These are phyloP conservation scores for Drosophila pachea DNA, from an alignment of 1,140 invertebrate species.

Conservation along the genomic window DNA sequence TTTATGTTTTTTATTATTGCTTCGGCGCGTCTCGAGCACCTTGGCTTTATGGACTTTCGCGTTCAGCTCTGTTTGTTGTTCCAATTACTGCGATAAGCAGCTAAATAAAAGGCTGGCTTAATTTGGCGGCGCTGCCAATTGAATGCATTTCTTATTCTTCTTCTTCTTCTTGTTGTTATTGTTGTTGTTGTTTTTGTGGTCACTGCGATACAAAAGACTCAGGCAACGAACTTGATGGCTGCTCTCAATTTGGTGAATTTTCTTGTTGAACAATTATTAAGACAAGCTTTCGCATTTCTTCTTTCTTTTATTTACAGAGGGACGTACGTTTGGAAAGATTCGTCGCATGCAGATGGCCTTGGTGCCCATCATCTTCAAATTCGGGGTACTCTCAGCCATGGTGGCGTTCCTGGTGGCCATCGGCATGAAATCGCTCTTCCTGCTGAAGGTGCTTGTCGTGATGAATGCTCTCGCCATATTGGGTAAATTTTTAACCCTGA, in stretches of 20 bases:
- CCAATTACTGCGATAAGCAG: slow-evolving; percentile 58
- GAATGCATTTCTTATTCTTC: too few relatives aligned
- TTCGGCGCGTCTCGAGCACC: slow-evolving; percentile 13
- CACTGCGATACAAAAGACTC: slow-evolving; percentile 57
- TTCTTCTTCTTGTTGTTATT: slow-evolving; percentile 20
- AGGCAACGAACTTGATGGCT: slow-evolving; percentile 46
- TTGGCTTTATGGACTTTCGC: slow-evolving; percentile 67
- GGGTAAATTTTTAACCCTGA: slow-evolving; percentile 71
- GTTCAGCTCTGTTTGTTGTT: slow-evolving; percentile 73
- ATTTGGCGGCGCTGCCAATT: slow-evolving; percentile 28
- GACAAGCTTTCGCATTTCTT: too few relatives aligned
- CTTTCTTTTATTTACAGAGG: slow-evolving; percentile 39
- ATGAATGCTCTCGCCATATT: slow-evolving; percentile 73
- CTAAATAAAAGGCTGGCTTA: slow-evolving; percentile 47
- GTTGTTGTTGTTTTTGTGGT: slow-evolving; percentile 1
- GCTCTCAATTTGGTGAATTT: neutral
- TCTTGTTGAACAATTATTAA: neutral
- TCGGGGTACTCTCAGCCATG: slow-evolving; percentile 80
- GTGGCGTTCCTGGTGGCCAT: slow-evolving; percentile 79
- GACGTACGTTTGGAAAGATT: slow-evolving; percentile 78
- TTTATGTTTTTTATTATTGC: slow-evolving; percentile 48
- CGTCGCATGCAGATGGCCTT: slow-evolving; percentile 79
- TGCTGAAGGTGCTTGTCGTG: slow-evolving; percentile 77
- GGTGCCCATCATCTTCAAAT: slow-evolving; percentile 80
- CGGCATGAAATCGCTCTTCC: slow-evolving; percentile 79